Conservation (phyloP, 2,888 invertebrate species). For the Rhimphoctona megacephalus region DNA sequence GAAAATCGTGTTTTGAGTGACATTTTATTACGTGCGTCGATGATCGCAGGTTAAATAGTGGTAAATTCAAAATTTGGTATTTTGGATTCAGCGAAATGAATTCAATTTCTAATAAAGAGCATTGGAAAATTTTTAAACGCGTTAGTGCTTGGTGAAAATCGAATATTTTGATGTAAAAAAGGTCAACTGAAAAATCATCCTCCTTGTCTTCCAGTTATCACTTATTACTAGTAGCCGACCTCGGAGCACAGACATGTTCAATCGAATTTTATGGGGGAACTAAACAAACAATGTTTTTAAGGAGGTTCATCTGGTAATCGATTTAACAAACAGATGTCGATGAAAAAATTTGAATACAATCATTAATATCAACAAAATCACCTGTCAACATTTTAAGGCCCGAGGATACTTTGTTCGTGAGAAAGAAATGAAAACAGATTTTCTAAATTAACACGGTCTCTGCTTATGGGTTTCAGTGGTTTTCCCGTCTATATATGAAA, state of each 20-base stretch:
- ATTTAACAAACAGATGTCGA: too few relatives aligned
- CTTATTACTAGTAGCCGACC: not conserved
- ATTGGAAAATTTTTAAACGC: not conserved
- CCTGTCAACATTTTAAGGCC: too few relatives aligned
- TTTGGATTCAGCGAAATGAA: not conserved
- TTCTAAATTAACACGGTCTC: too few relatives aligned
- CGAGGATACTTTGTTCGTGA: too few relatives aligned
- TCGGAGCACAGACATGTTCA: not conserved
- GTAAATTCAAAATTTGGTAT: not conserved
- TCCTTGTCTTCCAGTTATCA: not conserved
- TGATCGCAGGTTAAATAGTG: not conserved
- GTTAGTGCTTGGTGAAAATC: not conserved
- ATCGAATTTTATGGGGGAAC: not conserved
- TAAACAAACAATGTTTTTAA: not conserved
- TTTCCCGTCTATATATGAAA: too few relatives aligned
- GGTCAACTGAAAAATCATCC: not conserved
- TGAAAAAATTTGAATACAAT: too few relatives aligned
- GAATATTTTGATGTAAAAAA: not conserved
- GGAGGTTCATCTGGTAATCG: too few relatives aligned
- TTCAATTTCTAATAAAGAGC: not conserved
- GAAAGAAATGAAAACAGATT: too few relatives aligned
- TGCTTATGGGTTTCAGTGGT: too few relatives aligned
- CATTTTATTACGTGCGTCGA: not conserved
- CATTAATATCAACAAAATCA: too few relatives aligned
- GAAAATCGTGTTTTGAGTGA: not conserved